phyloP scores from a whole-genome alignment of 2,888 invertebrate species.

The Harpalus rubripes region DNA sequence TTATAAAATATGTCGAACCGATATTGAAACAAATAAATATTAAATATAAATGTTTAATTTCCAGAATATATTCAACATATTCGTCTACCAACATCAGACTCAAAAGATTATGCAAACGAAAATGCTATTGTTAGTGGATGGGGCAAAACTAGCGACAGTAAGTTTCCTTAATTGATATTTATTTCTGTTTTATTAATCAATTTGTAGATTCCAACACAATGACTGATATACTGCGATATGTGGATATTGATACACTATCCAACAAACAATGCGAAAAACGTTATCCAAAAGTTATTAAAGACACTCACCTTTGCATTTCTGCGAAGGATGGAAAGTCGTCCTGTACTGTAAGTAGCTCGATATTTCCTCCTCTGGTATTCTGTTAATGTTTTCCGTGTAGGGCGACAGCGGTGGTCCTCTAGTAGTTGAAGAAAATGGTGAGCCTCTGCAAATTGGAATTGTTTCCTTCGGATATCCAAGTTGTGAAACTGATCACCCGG shows the following conservation, averaged over 20 bases:
- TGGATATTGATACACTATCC: conserved; percentile 33
- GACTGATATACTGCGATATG: conserved; percentile 17
- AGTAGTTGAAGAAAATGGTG: conserved; percentile 62
- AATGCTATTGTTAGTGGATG: conserved; percentile 70
- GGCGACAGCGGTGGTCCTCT: conserved; percentile 73
- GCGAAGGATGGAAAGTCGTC: conserved; percentile 69
- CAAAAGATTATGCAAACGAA: conserved; percentile 39
- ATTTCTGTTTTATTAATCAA: neutral
- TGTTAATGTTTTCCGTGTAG: conserved; percentile 67
- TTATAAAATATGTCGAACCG: too few relatives aligned
- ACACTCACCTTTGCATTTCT: conserved; percentile 69
- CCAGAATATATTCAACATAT: conserved; percentile 48
- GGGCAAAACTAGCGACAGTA: conserved; percentile 70
- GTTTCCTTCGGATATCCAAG: conserved; percentile 71
- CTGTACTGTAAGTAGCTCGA: conserved; percentile 69
- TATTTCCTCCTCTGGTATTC: too few relatives aligned
- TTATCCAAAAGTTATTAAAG: conserved; percentile 64
- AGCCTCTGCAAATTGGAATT: conserved; percentile 70
- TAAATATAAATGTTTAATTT: neutral
- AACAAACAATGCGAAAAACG: conserved; percentile 29
- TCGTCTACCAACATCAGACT: conserved; percentile 33
- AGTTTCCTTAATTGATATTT: conserved; percentile 23
- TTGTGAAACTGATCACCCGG: conserved; percentile 70
- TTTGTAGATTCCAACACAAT: conserved; percentile 41
- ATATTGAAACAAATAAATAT: too few relatives aligned